phyloP scores from a whole-genome alignment of 2,797 vertebrate species.

The Acrocephalus scirpaceus region DNA sequence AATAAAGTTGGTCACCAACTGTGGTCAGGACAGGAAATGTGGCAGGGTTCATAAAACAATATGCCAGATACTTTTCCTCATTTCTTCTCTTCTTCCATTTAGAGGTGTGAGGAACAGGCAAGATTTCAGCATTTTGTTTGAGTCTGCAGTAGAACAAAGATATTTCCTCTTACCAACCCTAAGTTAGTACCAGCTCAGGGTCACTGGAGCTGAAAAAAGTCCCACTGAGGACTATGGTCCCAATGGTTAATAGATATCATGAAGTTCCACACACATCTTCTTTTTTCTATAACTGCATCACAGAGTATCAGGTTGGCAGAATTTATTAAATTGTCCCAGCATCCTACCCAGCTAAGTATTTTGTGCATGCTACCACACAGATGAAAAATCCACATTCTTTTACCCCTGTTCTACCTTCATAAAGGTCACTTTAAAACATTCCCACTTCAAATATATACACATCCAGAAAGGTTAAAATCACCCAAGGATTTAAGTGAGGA shows the following conservation, averaged over 20 bases:
- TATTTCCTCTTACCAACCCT: not conserved
- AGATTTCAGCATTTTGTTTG: not conserved
- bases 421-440: not conserved
- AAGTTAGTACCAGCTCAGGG: not conserved
- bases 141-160: not conserved
- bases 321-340: not conserved
- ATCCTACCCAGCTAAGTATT: not conserved
- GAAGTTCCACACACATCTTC: not conserved
- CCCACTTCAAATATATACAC: not conserved
- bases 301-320: not conserved
- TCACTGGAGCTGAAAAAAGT: not conserved
- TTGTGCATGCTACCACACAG: not conserved
- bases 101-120: not conserved
- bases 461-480: not conserved
- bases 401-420: rapidly evolving
- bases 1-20: not conserved
- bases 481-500: not conserved
- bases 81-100: not conserved
- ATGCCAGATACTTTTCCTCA: rapidly evolving
- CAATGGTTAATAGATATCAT: not conserved
- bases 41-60: not conserved
- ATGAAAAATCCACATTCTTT: not conserved
- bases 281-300: not conserved
- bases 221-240: not conserved
- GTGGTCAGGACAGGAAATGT: not conserved